Base-by-base conservation (phyloP, 2,797 vertebrate species). In the Sebastes itinus region DNA sequence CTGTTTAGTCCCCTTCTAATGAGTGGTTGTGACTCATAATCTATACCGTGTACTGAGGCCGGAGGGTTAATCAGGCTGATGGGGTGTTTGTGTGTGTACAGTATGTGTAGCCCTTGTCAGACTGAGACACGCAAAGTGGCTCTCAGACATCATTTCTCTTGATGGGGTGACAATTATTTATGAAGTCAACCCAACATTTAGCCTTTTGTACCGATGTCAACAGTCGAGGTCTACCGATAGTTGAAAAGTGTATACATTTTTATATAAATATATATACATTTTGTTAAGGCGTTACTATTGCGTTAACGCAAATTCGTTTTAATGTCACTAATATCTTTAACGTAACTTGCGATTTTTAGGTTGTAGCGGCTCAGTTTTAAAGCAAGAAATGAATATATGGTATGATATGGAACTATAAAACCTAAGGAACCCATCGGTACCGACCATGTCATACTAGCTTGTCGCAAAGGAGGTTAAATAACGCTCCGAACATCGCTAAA, bases 21-120 rank as follows among this genome's bases (percentile, higher is more conserved):
- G 87, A 92, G 83, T 73, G 82, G 72, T 22, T 85, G 61, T 92
- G 90, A 88, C 90, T 91, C 82, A 92, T 89, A 90, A 88, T 92
- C 88, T 88, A 90, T 87, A 93, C 72, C 71, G 80, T 85, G 83
- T 54, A 76, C 78, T 65, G 59, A 68, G 71, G 77, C 92, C 83
- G 18, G 66, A 59, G 88, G 90, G 78, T 67, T 88, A 76, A 93
- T 92, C 80, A 80, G 81, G 75, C 80, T 56, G 66, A 77, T 82
- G 69, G 58, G 66, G 33, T 75, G 74, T 81, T 20, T 82, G 73
- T 83, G 75, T 69, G 56, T 78, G 62, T 75, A 62, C 46, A 46
- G 28, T 59, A 66, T 78, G 72, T 67, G 70, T 62, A 55, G 62
- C 66, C 58, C 42, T 1, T 75, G 87, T 84, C 86, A 78, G 25